Percentiles rank a stretch among this genome's conserved stretches.
Evolutionary conservation across 2,797 vertebrate genomes (phyloP).

Genomic region (Enteromius fasciolatus): DNA sequence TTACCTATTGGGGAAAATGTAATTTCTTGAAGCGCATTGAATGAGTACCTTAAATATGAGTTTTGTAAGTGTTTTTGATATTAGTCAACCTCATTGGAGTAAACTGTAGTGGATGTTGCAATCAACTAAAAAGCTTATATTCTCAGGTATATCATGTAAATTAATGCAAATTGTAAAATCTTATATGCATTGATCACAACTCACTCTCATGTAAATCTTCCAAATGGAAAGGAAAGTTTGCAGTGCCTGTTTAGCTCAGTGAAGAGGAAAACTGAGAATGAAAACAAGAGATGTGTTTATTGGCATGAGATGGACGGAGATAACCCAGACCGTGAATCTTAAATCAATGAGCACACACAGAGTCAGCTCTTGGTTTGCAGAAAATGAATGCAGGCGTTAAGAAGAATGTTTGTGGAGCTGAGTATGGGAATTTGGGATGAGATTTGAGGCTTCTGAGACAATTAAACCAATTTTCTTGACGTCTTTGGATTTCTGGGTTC

Average conservation of each 20-base stretch:
- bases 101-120: not conserved
- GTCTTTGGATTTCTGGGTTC: slow-evolving; percentile 1
- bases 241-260: slow-evolving; percentile 30
- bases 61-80: not conserved
- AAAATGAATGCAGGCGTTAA: slow-evolving; percentile 33
- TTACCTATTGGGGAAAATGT: not conserved
- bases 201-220: slow-evolving; percentile 42
- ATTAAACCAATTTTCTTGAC: slow-evolving; percentile 24
- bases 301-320: slow-evolving; percentile 33
- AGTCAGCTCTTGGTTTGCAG: slow-evolving; percentile 13
- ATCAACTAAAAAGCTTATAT: not conserved
- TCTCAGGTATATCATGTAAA: not conserved
- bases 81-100: not conserved
- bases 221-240: slow-evolving; percentile 31
- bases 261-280: slow-evolving; percentile 38
- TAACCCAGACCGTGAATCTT: slow-evolving; percentile 41
- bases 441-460: slow-evolving; percentile 22
- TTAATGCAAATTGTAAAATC: slow-evolving; percentile 15
- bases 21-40: not conserved
- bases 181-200: slow-evolving; percentile 27
- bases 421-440: slow-evolving; percentile 22
- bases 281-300: slow-evolving; percentile 36
- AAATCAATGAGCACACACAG: slow-evolving; percentile 30
- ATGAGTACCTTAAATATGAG: not conserved
- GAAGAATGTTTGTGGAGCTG: slow-evolving; percentile 29